phyloP scores from a whole-genome alignment of 2,797 vertebrate species.

The Syngnathus acus region DNA sequence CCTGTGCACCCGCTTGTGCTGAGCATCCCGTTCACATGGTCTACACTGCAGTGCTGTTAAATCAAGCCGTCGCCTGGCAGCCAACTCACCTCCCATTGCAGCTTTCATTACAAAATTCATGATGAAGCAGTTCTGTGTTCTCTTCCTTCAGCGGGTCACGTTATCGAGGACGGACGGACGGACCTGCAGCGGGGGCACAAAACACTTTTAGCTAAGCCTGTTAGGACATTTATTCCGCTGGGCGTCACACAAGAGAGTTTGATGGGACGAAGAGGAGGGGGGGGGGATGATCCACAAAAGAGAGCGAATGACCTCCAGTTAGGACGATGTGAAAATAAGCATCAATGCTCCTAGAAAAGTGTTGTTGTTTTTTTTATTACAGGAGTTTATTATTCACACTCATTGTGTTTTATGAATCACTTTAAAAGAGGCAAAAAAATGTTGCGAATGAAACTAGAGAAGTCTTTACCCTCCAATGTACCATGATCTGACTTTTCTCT shows the following conservation, averaged over 20 bases:
- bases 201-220: slow-evolving; percentile 30
- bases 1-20: slow-evolving; percentile 12
- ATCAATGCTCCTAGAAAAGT: neutral
- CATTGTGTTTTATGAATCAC: neutral
- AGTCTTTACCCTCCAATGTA: slow-evolving; percentile 10
- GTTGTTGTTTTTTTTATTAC: neutral
- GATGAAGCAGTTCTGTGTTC: slow-evolving; percentile 69
- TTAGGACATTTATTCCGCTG: slow-evolving; percentile 2
- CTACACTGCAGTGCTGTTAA: slow-evolving; percentile 65
- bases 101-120: slow-evolving; percentile 98
- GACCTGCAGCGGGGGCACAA: slow-evolving; percentile 50
- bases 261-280: slow-evolving; percentile 15
- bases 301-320: slow-evolving; percentile 11
- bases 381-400: neutral
- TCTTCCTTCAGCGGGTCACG: slow-evolving; percentile 52
- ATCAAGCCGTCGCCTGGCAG: slow-evolving; percentile 46
- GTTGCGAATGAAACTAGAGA: neutral
- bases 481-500: slow-evolving; percentile 10
- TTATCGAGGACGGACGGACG: slow-evolving; percentile 44
- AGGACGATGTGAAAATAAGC: slow-evolving; percentile 5
- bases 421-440: neutral
- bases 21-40: slow-evolving; percentile 46
- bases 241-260: slow-evolving; percentile 14
- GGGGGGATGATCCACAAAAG: neutral
- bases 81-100: slow-evolving; percentile 87